Percentiles rank a stretch among this genome's conserved stretches.
These are phyloP conservation scores for Myanophis thanlyinensis DNA, from an alignment of 2,113 vertebrate genomes.

Conservation along the genomic window DNA sequence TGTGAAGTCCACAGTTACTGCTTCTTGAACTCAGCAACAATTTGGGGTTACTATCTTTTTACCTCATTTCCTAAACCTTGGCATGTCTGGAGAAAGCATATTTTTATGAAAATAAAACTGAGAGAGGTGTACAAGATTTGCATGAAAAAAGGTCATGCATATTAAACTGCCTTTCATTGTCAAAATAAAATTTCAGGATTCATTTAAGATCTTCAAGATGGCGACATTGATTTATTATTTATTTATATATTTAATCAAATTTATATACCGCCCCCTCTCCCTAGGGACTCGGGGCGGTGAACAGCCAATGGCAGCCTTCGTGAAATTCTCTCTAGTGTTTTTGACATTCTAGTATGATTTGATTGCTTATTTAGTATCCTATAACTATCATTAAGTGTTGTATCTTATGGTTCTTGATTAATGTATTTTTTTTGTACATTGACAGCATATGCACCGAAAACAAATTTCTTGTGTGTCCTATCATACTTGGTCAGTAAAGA, in stretches of 20 bases:
- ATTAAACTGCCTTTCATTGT: not conserved
- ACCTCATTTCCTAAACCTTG: not conserved
- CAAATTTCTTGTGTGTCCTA: too few relatives aligned
- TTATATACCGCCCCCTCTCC: too few relatives aligned
- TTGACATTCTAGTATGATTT: too few relatives aligned
- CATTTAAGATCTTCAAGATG: not conserved
- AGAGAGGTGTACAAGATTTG: not conserved
- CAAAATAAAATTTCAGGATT: not conserved
- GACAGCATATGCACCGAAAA: too few relatives aligned
- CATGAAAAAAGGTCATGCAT: not conserved
- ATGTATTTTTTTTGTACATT: too few relatives aligned
- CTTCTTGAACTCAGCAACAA: not conserved
- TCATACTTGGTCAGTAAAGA: too few relatives aligned
- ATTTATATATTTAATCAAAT: too few relatives aligned
- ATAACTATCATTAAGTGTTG: too few relatives aligned
- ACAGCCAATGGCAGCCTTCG: not conserved
- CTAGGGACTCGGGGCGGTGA: too few relatives aligned
- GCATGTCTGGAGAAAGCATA: not conserved
- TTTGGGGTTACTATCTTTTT: not conserved
- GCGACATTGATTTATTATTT: not conserved
- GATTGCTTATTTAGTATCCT: too few relatives aligned
- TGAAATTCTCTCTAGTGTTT: not conserved
- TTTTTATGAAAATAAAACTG: not conserved
- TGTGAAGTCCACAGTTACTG: not conserved
- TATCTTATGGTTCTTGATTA: too few relatives aligned